Evolutionary conservation across 2,113 vertebrate species (phyloP), one percentile per base, ranked within the genome.

Genomic region (Mormyrus iriodes): DNA sequence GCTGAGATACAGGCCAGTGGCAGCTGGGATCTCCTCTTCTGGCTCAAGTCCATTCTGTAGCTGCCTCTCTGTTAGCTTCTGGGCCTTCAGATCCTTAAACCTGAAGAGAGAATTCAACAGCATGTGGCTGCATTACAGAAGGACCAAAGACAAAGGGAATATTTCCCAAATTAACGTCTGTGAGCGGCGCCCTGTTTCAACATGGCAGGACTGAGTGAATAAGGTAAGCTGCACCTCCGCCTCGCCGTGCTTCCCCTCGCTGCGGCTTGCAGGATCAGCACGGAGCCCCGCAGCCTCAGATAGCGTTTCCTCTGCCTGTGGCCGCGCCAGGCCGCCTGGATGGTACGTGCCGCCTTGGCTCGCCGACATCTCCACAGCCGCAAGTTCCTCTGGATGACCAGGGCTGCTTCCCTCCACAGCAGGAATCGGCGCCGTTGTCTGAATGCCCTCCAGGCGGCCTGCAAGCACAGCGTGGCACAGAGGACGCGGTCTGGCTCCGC

Each of bases 321-420:
- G 35, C 97, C 93, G 90, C 96, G 95, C 98, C 98, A 99, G 61
- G 96, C 95, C 0, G 96, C 93, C 93, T 99, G 98, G 89, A 99
- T 97, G 69, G 94, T 94, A 55, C 95, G 35, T 24, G 97, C 97
- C 0, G 98, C 98, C 0, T 86, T 8, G 0, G 94, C 95, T 61
- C 95, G 96, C 2, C 91, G 94, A 48, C 85, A 90, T 24, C 79
- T 82, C 31, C 90, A 92, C 21, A 93, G 91, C 91, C 95, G 96
- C 97, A 97, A 98, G n/a, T 91, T 95, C 90, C 92, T 97, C 94
- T 99, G 98, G 87, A 99, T 96, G 55, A 97, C 91, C 3, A 96
- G 39, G 12, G 95, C 95, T 0, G 98, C 97, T 2, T 94, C 88
- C 19, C 94, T 96, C 93, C 97, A 95, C 90, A 95, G 94, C 90